These are phyloP conservation scores for Phainopepla nitens DNA, from an alignment of 2,113 vertebrate species.

Conservation along the genomic window DNA sequence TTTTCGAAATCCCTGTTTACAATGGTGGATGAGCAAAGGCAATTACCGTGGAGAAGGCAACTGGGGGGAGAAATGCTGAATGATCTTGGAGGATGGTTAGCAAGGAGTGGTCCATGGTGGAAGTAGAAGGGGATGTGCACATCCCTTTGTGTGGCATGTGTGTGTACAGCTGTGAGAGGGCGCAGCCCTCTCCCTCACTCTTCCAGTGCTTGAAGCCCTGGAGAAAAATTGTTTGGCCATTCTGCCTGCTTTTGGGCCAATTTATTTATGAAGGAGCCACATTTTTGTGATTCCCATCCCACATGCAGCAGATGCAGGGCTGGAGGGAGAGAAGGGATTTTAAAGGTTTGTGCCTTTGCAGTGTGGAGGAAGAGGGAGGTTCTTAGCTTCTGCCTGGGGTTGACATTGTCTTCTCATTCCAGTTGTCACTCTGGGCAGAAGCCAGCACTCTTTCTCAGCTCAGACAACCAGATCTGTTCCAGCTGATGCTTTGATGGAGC, in stretches of 20 bases:
- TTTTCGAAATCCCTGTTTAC: not conserved
- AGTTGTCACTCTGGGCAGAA: not conserved
- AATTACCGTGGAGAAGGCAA: not conserved
- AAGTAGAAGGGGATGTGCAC: not conserved
- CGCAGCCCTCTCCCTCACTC: not conserved
- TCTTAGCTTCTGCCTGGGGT: not conserved
- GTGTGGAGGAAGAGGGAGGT: not conserved
- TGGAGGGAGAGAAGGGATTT: not conserved
- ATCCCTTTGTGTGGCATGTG: not conserved
- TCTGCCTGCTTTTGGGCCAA: not conserved
- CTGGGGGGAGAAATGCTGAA: not conserved
- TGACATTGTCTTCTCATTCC: not conserved
- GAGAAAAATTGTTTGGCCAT: not conserved
- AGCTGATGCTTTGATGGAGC: not conserved
- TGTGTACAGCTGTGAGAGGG: not conserved
- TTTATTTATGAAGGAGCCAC: not conserved
- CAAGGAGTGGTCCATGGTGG: accelerated
- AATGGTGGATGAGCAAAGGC: not conserved
- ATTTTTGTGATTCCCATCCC: not conserved
- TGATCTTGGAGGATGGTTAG: not conserved
- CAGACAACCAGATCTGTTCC: not conserved
- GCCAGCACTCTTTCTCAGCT: not conserved
- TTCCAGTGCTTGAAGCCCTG: not conserved
- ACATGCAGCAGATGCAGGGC: not conserved
- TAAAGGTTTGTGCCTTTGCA: not conserved